Evolutionary conservation across 1,140 invertebrate genomes (phyloP), one percentile per base, ranked within the genome.

Genomic region (Delia radicum): DNA sequence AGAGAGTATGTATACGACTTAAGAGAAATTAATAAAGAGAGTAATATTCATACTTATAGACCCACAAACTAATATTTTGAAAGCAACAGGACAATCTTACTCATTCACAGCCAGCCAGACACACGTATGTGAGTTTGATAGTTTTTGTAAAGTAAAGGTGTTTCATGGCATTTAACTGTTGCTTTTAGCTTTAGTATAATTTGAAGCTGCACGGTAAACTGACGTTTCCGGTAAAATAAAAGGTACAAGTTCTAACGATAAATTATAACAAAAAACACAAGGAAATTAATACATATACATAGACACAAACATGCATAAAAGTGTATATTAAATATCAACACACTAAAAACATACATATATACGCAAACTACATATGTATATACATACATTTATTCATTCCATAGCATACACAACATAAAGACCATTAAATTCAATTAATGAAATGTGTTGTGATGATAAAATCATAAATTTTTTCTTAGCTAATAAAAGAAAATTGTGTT

Each of bases 121-220:
- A 21, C 1, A 55, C 3, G 24, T 18, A 21, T 18, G 37, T 21
- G 48, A 55, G 48, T 55, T 24, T 21, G 48, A 55, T 7, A 21
- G n/a, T 24, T 2, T 24, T 55, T 55, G n/a, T 24, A 55, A 55
- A 3, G 13, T 18, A 65, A 63, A 67, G 27, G 63, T 67, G 63
- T 31, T 67, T 67, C 33, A 67, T 67, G 63, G 63, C 15, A 67
- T 31, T 29, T 67, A 67, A 67, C 63, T 67, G 63, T 67, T 67
- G 63, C 63, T 67, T 67, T 67, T 18, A 28, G 18, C 13, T 67
- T 67, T 29, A 67, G 63, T 67, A 18, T 67, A 31, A 67, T 67
- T 67, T 67, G 63, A 67, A 67, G 63, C 63, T 67, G 63, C 63
- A 67, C 63, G 27, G 27, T 67, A 67, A 67, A 67, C 63, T 67